Percentiles rank a stretch among this genome's conserved stretches.
Conservation (phyloP, 2,797 vertebrate genomes). For the Hoplostethus atlanticus region DNA sequence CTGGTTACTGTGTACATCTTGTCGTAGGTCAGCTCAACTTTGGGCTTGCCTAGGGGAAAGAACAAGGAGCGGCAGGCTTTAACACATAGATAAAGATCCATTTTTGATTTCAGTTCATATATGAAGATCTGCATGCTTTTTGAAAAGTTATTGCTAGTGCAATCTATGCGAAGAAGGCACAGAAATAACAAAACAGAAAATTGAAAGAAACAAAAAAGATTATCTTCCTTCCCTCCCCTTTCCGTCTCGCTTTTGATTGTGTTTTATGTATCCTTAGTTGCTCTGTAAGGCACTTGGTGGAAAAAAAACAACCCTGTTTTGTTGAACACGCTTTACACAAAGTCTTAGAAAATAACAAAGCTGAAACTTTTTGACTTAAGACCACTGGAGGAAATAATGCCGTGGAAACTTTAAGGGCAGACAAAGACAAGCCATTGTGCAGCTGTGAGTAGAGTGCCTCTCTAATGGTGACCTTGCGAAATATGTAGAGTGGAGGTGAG, state of each 20-base stretch:
- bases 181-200: neutral
- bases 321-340: neutral
- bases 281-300: too few species aligned
- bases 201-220: neutral
- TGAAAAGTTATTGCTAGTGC: neutral
- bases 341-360: constrained; percentile 24
- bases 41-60: constrained; percentile 87
- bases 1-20: constrained; percentile 97
- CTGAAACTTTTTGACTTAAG: constrained; percentile 33
- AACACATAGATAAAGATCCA: neutral
- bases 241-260: too few species aligned
- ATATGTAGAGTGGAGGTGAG: constrained; percentile 37
- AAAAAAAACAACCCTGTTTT: too few species aligned
- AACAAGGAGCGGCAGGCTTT: constrained; percentile 3
- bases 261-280: constrained; percentile 11
- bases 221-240: too few species aligned
- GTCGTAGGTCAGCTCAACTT: constrained; percentile 92
- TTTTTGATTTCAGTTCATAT: neutral
- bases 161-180: too few species aligned
- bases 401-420: constrained; percentile 17
- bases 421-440: constrained; percentile 37
- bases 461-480: constrained; percentile 46
- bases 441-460: constrained; percentile 24
- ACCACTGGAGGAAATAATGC: neutral
- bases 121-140: neutral